phyloP scores from a whole-genome alignment of 1,140 invertebrate genomes.

The Trachelipus rathkii region DNA sequence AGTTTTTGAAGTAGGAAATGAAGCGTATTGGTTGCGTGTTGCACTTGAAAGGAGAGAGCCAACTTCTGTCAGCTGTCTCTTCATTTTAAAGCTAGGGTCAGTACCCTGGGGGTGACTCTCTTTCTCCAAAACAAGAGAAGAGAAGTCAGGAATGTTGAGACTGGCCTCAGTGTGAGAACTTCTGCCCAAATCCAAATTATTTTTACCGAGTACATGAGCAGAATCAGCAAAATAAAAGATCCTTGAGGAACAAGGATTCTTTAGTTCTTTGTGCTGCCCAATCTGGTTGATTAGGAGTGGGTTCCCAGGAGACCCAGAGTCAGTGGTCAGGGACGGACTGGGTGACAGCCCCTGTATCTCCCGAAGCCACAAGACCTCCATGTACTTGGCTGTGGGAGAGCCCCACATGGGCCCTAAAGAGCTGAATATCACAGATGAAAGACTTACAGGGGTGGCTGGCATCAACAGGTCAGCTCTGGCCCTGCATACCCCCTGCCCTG shows the following conservation, averaged over 20 bases:
- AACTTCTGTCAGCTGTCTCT: constrained; percentile 25
- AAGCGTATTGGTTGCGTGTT: constrained; percentile 45
- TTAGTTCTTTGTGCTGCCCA: constrained; percentile 3
- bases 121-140: constrained; percentile 27
- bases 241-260: background rate
- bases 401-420: constrained; percentile 4
- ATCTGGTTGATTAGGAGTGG: background rate
- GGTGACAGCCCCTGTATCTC: constrained; percentile 1
- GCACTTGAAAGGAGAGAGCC: constrained; percentile 34
- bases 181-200: background rate
- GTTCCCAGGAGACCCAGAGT: constrained; percentile 7
- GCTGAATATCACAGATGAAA: constrained; percentile 12
- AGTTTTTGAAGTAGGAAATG: constrained; percentile 42
- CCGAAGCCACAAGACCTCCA: constrained; percentile 1
- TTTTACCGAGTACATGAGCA: background rate
- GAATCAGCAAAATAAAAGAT: background rate
- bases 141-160: constrained; percentile 42
- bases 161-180: constrained; percentile 29
- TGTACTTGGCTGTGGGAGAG: constrained; percentile 8
- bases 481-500: background rate
- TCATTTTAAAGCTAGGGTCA: constrained; percentile 41
- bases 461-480: constrained; percentile 10
- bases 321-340: constrained; percentile 1
- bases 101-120: constrained; percentile 44
- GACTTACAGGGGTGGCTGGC: constrained; percentile 9